phyloP scores from a whole-genome alignment of 2,797 vertebrate genomes.

The Benthosema pterotum region DNA sequence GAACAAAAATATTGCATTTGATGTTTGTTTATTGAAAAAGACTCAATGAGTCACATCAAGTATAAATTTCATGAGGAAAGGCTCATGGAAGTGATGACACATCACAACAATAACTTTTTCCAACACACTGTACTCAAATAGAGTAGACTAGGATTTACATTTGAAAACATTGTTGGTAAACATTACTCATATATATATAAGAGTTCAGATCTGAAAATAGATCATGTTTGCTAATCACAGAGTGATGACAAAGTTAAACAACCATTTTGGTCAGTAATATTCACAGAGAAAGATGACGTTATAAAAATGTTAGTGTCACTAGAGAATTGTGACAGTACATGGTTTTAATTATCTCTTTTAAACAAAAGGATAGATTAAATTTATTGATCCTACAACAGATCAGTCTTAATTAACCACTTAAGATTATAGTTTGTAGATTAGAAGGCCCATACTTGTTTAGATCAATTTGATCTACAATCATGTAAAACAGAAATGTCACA shows the following conservation, averaged over 20 bases:
- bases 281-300: not conserved
- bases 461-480: too few species aligned
- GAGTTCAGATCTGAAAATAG: too few species aligned
- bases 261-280: not conserved
- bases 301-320: not conserved
- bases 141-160: conserved; percentile 11
- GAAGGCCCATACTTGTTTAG: not conserved
- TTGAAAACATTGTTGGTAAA: too few species aligned
- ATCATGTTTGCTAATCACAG: not conserved
- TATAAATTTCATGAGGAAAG: not conserved
- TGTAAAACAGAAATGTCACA: too few species aligned
- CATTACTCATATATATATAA: too few species aligned
- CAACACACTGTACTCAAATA: conserved; percentile 12
- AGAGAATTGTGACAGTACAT: not conserved
- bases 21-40: conserved; percentile 20
- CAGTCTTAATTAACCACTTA: not conserved
- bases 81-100: conserved; percentile 8
- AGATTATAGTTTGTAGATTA: too few species aligned
- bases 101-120: conserved; percentile 14
- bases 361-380: not conserved
- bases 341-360: not conserved
- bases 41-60: not conserved
- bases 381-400: conserved; percentile 6
- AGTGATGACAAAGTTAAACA: not conserved
- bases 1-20: not conserved